Conservation (phyloP, 2,797 vertebrate species). For the Leuciscus waleckii region DNA sequence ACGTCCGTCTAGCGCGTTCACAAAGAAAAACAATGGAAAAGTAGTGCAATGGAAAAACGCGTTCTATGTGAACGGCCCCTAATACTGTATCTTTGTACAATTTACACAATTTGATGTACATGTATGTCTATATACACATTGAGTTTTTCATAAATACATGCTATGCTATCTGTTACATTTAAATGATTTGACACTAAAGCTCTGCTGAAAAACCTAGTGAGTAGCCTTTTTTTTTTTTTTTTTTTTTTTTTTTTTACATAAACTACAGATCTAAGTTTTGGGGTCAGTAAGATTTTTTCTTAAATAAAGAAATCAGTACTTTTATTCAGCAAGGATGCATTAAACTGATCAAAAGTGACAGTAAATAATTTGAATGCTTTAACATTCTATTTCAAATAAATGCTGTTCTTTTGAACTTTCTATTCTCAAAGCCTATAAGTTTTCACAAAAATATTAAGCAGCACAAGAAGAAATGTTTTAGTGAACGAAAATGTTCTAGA, state of each 20-base stretch:
- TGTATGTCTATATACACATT: not conserved
- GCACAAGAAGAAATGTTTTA: not conserved
- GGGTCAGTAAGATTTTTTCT: not conserved
- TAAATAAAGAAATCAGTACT: not conserved
- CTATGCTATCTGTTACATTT: not conserved
- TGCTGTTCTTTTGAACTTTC: not conserved
- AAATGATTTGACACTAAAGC: slow-evolving; percentile 1
- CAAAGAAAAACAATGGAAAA: no score
- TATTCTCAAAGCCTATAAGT: not conserved
- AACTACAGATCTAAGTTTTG: not conserved
- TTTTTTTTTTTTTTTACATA: not conserved
- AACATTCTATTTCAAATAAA: not conserved
- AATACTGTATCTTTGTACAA: not conserved
- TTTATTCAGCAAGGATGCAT: not conserved
- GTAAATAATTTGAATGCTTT: not conserved
- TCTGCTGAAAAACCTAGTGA: not conserved
- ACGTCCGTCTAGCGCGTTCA: no score
- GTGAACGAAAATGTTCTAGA: no score
- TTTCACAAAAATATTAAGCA: not conserved
- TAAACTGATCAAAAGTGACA: not conserved
- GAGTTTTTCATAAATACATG: not conserved
- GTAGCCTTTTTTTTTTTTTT: not conserved
- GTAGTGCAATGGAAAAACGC: no score
- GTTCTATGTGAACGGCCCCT: not conserved
- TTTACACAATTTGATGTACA: not conserved